phyloP scores from a whole-genome alignment of 2,113 vertebrate genomes.

The Myxocyprinus asiaticus region DNA sequence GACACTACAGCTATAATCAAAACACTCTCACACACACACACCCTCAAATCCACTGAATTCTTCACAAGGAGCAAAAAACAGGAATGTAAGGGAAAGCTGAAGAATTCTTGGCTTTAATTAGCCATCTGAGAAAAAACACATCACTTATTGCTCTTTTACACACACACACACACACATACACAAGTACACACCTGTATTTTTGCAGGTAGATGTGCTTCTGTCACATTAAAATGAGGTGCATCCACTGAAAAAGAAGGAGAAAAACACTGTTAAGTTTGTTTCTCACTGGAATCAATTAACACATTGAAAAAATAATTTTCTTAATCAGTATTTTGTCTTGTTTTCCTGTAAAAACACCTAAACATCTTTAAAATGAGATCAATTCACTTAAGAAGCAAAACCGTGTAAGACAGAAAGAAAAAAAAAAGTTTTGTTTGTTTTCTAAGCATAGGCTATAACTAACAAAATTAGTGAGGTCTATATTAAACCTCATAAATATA shows the following conservation, averaged over 20 bases:
- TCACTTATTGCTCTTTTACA: conserved; percentile 9
- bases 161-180: conserved; percentile 10
- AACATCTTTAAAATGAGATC: too few relatives aligned
- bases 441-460: too few relatives aligned
- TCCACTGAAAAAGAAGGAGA: conserved; percentile 18
- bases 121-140: conserved; percentile 56
- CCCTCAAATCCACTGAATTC: conserved; percentile 6
- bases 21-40: conserved; percentile 30
- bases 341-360: too few relatives aligned
- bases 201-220: conserved; percentile 20
- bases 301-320: too few relatives aligned
- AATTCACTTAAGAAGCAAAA: too few relatives aligned
- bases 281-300: conserved; percentile 29
- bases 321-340: too few relatives aligned
- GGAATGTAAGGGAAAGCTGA: conserved; percentile 50
- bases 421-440: too few relatives aligned
- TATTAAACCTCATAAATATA: too few relatives aligned
- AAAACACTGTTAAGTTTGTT: background rate
- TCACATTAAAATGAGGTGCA: background rate
- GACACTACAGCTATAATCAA: conserved; percentile 29
- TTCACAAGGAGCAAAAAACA: conserved; percentile 29
- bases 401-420: too few relatives aligned
- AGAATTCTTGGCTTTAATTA: conserved; percentile 65
- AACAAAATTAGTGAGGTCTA: too few relatives aligned
- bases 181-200: conserved; percentile 10